Percentiles rank a stretch among this genome's conserved stretches.
phyloP scores from a whole-genome alignment of 2,113 vertebrate genomes.

The Arenaria interpres region DNA sequence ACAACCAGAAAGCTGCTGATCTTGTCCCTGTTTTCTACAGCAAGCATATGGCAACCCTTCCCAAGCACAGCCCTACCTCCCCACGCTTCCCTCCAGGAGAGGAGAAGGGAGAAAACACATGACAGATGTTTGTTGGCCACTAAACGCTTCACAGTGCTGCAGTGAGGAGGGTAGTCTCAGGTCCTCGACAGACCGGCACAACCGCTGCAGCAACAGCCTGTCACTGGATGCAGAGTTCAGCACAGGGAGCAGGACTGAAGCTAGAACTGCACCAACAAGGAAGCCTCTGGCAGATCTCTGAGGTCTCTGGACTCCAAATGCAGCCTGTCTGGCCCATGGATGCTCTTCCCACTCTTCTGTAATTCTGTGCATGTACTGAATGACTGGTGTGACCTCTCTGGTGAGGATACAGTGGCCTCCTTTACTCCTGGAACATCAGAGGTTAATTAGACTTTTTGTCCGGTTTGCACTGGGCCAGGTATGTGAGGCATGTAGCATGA shows the following conservation, averaged over 20 bases:
- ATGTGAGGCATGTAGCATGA: background rate
- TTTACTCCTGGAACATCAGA: background rate
- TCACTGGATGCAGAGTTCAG: background rate
- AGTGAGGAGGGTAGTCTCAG: background rate
- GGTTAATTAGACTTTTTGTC: background rate
- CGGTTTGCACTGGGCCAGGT: background rate
- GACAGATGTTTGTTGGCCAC: background rate
- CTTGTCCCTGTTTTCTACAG: background rate
- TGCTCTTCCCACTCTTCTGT: background rate
- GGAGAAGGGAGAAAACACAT: background rate
- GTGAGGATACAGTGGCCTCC: background rate
- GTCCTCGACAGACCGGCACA: accelerated
- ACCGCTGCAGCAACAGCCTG: background rate
- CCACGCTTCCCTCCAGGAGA: background rate
- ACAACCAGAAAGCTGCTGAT: background rate
- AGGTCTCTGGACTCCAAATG: background rate
- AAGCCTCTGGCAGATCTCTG: background rate
- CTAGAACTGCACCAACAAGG: background rate
- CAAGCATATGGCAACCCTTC: background rate
- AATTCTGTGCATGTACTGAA: background rate
- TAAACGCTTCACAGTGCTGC: background rate
- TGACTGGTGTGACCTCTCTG: background rate
- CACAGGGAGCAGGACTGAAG: background rate
- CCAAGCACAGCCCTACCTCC: background rate
- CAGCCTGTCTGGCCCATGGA: background rate